Base-by-base conservation (phyloP, 92 coral and sea anemone genomes). In the Zoanthus sansibaricus region DNA sequence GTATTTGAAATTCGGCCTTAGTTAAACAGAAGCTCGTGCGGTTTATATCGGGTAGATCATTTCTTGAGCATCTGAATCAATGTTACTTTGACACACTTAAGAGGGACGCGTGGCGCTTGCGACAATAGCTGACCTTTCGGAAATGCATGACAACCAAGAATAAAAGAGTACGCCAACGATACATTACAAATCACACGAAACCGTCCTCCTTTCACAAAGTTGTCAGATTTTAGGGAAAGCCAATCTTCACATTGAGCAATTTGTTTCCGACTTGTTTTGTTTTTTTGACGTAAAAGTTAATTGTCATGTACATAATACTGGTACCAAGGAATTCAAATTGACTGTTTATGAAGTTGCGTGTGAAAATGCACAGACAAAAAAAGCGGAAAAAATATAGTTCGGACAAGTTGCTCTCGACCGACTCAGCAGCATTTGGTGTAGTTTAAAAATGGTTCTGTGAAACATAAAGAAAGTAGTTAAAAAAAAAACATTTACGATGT, bases 11-110 rank as follows among this genome's bases (percentile, higher is more conserved):
- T 16, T 61, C 46, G 46, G 25, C 62, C 31, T 21, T 64, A 80
- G 75, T 71, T 51, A 80, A 80, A 80, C 85, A 80, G 44, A 66
- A 15, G 20, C 85, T 67, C 85, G 75, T 80, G 75, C 18, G 15
- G 18, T n/a, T 46, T 18, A 80, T 80, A 80, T 80, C 75, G 75
- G 62, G 2, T 42, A 9, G 59, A 80, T 80, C 20, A 45, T 20
- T 66, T 45, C 66, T 71, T 70, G 85, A 80, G 44, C 61, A 46
- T 80, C 59, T 64, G 52, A 64, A 80, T 59, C 61, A 62, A 44
- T 66, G 61, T 80, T 79, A 79, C 84, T 79, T 78, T 79, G 84
- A 62, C 84, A 64, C 49, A 62, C 42, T 79, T 44, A 80, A 80
- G 85, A 67, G 75, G 59, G 59, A 66, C 85, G 85, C 85, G 85